Percentiles rank a stretch among this genome's conserved stretches.
phyloP scores from a whole-genome alignment of 64 coral and sea anemone genomes.

The Stichodactyla mertensii region DNA sequence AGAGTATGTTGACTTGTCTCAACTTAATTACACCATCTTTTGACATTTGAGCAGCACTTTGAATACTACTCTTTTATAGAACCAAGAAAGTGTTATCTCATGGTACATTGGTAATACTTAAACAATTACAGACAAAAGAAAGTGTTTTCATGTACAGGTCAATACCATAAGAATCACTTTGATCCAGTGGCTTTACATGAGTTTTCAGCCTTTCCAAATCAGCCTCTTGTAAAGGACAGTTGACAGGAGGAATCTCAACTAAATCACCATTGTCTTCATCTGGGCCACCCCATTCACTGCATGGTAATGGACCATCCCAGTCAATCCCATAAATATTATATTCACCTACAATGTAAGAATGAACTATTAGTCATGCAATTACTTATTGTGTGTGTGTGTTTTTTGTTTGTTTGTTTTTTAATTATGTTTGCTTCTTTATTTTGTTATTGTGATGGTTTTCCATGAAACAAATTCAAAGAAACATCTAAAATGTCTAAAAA shows the following conservation, averaged over 20 bases:
- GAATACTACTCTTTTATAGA: neutral
- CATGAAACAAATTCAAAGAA: too few species aligned
- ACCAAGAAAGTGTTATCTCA: conserved; percentile 6
- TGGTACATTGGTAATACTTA: conserved; percentile 25
- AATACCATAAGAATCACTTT: conserved; percentile 34
- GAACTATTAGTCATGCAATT: too few species aligned
- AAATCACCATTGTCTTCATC: conserved; percentile 37
- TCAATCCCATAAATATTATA: conserved; percentile 59
- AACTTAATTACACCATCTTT: too few species aligned
- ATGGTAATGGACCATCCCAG: conserved; percentile 66
- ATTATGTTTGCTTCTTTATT: too few species aligned
- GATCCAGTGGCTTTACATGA: conserved; percentile 27
- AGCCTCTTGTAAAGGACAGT: conserved; percentile 32
- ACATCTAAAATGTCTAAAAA: too few species aligned
- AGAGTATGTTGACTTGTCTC: too few species aligned
- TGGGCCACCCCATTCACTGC: conserved; percentile 50
- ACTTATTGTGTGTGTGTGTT: too few species aligned
- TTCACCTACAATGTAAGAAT: too few species aligned
- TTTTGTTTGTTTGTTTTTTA: too few species aligned
- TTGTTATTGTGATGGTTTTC: too few species aligned
- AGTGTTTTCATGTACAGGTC: conserved; percentile 37
- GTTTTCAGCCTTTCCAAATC: conserved; percentile 35
- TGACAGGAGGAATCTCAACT: conserved; percentile 31
- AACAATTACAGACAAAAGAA: conserved; percentile 34
- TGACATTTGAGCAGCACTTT: neutral